Percentiles rank a stretch among this genome's conserved stretches.
Evolutionary conservation across 2,797 vertebrate genomes (phyloP).

Genomic region (Gallinago solitaria): DNA sequence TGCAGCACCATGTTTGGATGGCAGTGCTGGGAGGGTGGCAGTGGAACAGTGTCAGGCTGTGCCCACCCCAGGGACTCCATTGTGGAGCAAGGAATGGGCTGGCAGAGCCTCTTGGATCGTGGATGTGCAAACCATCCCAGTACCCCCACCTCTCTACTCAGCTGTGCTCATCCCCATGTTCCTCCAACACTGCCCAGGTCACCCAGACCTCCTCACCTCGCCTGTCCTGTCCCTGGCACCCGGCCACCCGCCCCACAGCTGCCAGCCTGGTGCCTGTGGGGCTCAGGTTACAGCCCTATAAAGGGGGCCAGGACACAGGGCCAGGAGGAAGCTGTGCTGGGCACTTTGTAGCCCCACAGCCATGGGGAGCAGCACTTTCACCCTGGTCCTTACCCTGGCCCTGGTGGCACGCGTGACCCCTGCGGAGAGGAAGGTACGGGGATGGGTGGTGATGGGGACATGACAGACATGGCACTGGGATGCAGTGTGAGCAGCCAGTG

Average conservation of each 20-base stretch:
- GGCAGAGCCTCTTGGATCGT: not conserved
- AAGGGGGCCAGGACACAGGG: not conserved
- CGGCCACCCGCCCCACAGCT: fast-evolving
- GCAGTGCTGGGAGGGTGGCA: fast-evolving
- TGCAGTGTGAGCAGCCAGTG: not conserved
- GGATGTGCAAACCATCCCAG: not conserved
- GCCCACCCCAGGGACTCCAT: fast-evolving
- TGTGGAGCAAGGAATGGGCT: fast-evolving
- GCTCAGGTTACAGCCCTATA: slow-evolving; percentile 36
- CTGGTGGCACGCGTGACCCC: not conserved
- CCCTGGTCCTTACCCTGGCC: not conserved
- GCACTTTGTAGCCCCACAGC: fast-evolving
- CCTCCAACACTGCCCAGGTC: not conserved
- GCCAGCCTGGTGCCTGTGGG: fast-evolving
- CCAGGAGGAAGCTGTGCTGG: fast-evolving
- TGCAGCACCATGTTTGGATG: fast-evolving
- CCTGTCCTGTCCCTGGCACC: not conserved
- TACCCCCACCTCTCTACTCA: fast-evolving
- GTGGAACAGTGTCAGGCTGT: not conserved
- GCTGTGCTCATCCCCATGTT: not conserved
- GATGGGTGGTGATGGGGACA: fast-evolving
- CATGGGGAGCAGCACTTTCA: not conserved
- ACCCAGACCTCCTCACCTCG: not conserved
- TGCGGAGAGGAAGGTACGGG: not conserved
- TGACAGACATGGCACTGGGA: not conserved